phyloP scores from a whole-genome alignment of 2,888 invertebrate genomes.

The Mythimna albipuncta region DNA sequence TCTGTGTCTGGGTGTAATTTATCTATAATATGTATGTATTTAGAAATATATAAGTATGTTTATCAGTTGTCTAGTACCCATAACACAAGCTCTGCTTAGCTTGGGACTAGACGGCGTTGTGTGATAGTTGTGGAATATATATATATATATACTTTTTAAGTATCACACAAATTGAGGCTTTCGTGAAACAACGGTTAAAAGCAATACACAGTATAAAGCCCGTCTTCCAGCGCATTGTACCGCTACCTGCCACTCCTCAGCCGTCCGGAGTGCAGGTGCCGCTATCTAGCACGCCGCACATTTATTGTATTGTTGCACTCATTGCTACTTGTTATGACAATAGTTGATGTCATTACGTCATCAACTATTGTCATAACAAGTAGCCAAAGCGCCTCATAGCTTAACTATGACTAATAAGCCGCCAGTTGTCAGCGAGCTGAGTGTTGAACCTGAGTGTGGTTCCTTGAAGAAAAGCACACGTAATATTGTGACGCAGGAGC shows the following conservation, averaged over 20 bases:
- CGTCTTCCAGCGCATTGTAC: not conserved
- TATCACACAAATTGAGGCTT: no score
- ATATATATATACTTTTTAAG: no score
- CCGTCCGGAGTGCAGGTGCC: not conserved
- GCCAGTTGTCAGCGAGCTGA: not conserved
- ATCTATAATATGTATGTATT: no score
- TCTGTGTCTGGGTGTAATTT: no score
- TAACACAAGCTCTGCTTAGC: no score
- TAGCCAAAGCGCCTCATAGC: not conserved
- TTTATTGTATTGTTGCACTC: not conserved
- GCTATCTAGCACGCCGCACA: not conserved
- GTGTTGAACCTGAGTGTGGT: not conserved
- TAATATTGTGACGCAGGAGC: not conserved
- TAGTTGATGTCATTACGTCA: no score
- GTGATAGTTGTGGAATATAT: no score
- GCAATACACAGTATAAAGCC: not conserved
- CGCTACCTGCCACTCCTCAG: not conserved
- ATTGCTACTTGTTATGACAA: no score
- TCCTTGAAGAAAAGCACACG: not conserved
- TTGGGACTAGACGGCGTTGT: no score
- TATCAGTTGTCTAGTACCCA: no score
- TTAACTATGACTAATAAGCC: not conserved
- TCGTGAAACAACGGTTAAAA: not conserved
- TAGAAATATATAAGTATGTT: no score
- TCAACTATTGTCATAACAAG: conserved; percentile 12